Percentiles rank a stretch among this genome's conserved stretches.
phyloP scores from a whole-genome alignment of 2,888 invertebrate species.

The Urechis unicinctus region DNA sequence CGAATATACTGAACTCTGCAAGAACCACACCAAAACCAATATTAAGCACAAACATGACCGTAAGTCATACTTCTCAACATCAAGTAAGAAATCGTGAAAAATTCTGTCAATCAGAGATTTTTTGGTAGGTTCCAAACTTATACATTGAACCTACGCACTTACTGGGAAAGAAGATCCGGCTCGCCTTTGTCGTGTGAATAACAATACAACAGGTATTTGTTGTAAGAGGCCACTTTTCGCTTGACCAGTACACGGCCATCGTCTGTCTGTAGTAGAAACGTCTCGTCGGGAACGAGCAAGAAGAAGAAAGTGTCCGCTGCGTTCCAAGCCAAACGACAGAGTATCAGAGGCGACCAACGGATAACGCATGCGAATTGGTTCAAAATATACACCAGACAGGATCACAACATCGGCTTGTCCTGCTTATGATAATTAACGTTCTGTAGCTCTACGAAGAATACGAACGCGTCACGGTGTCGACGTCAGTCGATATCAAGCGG shows the following conservation, averaged over 20 bases:
- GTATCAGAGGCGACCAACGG: too few species aligned
- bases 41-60: too few species aligned
- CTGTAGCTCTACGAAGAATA: neutral
- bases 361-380: too few species aligned
- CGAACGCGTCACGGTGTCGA: neutral
- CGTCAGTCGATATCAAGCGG: conserved; percentile 3
- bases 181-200: conserved; percentile 1
- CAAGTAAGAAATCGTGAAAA: too few species aligned
- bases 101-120: too few species aligned
- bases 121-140: too few species aligned
- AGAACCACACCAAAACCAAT: neutral
- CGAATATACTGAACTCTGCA: neutral
- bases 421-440: neutral
- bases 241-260: neutral
- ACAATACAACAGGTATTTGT: conserved; percentile 1
- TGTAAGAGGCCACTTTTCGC: neutral
- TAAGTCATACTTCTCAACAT: too few species aligned
- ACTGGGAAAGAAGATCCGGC: neutral
- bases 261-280: neutral
- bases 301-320: neutral
- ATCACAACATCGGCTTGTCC: too few species aligned
- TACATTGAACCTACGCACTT: neutral
- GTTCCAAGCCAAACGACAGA: too few species aligned
- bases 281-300: neutral
- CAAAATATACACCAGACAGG: too few species aligned